These are phyloP conservation scores for Sebastes diaconus DNA, from an alignment of 2,797 vertebrate genomes.

Conservation along the genomic window DNA sequence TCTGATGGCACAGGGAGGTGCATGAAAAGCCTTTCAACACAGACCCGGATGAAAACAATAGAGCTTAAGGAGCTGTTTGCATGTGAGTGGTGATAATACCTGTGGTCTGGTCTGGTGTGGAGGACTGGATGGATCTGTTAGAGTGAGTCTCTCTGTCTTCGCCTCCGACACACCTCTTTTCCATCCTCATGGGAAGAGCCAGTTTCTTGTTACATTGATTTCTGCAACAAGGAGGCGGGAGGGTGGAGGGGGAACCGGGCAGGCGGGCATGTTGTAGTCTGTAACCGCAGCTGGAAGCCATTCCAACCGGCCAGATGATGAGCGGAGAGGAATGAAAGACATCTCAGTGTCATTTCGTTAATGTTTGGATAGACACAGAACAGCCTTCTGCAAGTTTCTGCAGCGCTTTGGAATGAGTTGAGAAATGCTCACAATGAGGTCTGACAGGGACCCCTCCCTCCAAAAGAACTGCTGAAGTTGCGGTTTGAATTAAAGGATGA, in stretches of 20 bases:
- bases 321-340: constrained; percentile 19
- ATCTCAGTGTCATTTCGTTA: not conserved
- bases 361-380: not conserved
- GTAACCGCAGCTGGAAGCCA: constrained; percentile 33
- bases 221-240: not conserved
- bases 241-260: not conserved
- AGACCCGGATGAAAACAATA: not conserved
- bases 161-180: constrained; percentile 54
- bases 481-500: not conserved
- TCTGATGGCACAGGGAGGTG: constrained; percentile 36
- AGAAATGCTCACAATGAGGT: constrained; percentile 6
- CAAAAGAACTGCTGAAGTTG: not conserved
- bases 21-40: constrained; percentile 11
- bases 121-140: not conserved
- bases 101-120: not conserved
- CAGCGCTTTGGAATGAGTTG: constrained; percentile 10
- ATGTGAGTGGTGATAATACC: not conserved
- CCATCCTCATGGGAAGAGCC: constrained; percentile 16
- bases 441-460: constrained; percentile 6
- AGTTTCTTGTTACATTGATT: constrained; percentile 4
- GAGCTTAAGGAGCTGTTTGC: not conserved
- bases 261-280: constrained; percentile 25
- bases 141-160: constrained; percentile 8
- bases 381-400: constrained; percentile 39
- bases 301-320: constrained; percentile 7